Evolutionary conservation across 2,797 vertebrate species (phyloP), one percentile per base, ranked within the genome.

Genomic region (Anas flavirostris): DNA sequence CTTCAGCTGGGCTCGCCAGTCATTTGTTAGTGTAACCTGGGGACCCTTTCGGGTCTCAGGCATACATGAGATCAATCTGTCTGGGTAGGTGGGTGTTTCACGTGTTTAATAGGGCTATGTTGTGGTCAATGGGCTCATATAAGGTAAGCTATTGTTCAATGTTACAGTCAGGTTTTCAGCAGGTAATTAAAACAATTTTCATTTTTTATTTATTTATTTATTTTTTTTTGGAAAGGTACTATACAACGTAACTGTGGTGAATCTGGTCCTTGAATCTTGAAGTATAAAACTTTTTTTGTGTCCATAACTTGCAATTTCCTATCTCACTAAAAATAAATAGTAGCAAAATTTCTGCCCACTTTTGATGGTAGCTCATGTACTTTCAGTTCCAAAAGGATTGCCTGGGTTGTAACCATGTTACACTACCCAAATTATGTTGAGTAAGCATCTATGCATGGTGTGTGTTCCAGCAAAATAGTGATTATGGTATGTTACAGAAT

Each of bases 91-190:
- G 35, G 5, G 16, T n/a, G 7, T 74, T 91, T 70, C 26, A 16
- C 4, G 6, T 0, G 0, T 80, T 82, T 88, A 9, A n/a, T 46
- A 1, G 0, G 0, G 7, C n/a, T 88, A 9, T 31, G 9, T 4
- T 60, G 23, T 11, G 12, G 33, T 81, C 16, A 5, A 10, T 60
- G 52, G 7, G 39, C 19, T 13, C 68, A 4, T 59, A 26, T 52
- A 53, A 9, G 60, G 48, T 22, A 80, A 74, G 26, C 16, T 50
- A 4, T n/a, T 68, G 5, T 46, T 74, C 28, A 35, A 4, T 1
- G 2, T 37, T 64, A 44, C 5, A 41, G 8, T 37, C 3, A 5
- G 25, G 12, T 31, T 74, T 48, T 56, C 3, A 2, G 11, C 1
- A 2, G 78, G 31, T 4, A 75, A 26, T 44, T 39, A 50, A 72